Evolutionary conservation across 2,888 invertebrate species (phyloP).

Genomic region (Agonum fuliginosum): DNA sequence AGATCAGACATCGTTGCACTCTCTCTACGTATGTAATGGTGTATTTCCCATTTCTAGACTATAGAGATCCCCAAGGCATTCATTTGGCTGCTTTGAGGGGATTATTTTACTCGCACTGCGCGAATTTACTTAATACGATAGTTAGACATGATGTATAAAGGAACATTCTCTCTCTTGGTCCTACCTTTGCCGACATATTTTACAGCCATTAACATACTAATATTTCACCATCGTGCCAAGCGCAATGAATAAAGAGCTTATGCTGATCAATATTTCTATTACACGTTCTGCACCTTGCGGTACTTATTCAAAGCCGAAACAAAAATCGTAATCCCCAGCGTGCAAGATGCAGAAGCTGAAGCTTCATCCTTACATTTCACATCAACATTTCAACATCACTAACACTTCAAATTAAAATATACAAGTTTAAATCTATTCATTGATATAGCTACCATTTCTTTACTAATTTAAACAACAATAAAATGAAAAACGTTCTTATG

Average conservation of each 20-base stretch:
- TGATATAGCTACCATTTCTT: too few species aligned
- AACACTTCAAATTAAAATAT: too few species aligned
- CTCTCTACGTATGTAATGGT: slow-evolving; percentile 51
- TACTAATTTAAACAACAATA: too few species aligned
- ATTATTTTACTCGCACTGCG: slow-evolving; percentile 73
- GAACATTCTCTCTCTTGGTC: slow-evolving; percentile 69
- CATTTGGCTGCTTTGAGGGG: slow-evolving; percentile 73
- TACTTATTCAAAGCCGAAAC: slow-evolving; percentile 45
- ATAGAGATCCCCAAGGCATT: slow-evolving; percentile 70
- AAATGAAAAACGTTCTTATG: too few species aligned
- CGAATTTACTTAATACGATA: slow-evolving; percentile 72
- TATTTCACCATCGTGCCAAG: slow-evolving; percentile 68
- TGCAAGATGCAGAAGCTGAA: not conserved
- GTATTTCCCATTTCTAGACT: slow-evolving; percentile 59
- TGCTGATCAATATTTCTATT: slow-evolving; percentile 65
- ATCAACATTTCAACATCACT: too few species aligned
- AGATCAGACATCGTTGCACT: slow-evolving; percentile 13
- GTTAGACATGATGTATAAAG: slow-evolving; percentile 71
- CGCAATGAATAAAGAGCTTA: slow-evolving; percentile 64
- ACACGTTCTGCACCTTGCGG: slow-evolving; percentile 48
- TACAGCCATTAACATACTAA: slow-evolving; percentile 71
- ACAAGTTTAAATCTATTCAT: too few species aligned
- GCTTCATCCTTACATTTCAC: too few species aligned
- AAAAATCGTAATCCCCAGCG: slow-evolving; percentile 47
- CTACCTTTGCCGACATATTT: slow-evolving; percentile 67